Percentiles rank a stretch among this genome's conserved stretches.
phyloP scores from a whole-genome alignment of 2,113 vertebrate species.

The Enhydra lutris region DNA sequence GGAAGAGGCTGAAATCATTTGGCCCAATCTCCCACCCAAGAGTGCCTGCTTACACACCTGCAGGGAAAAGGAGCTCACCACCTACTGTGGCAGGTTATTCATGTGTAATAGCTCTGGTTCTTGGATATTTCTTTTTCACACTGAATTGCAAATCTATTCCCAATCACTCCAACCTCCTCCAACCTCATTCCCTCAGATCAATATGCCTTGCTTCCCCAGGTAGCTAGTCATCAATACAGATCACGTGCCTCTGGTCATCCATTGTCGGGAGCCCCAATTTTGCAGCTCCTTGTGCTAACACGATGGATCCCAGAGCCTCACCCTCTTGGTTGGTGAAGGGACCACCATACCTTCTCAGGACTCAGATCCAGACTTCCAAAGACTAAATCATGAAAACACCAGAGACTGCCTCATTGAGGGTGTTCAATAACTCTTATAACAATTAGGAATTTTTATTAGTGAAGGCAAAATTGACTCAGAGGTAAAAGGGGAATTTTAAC shows the following conservation, averaged over 20 bases:
- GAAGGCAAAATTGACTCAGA: slow-evolving; percentile 55
- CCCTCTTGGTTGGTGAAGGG: background rate
- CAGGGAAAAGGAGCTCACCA: background rate
- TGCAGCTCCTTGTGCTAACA: background rate
- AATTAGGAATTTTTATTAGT: slow-evolving; percentile 52
- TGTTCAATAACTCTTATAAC: background rate
- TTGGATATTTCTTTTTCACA: background rate
- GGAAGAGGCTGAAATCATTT: background rate
- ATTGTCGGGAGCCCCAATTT: background rate
- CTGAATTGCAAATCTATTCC: background rate
- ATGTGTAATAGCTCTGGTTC: background rate
- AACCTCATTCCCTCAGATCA: background rate
- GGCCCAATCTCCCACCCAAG: background rate
- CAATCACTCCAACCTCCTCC: background rate
- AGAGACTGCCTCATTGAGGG: background rate
- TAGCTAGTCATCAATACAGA: background rate
- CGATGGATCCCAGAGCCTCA: background rate
- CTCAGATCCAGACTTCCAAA: background rate
- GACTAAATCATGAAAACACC: background rate
- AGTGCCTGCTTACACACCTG: background rate
- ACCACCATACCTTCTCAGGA: background rate
- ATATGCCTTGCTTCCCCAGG: background rate
- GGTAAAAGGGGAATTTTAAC: slow-evolving; percentile 48
- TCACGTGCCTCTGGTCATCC: fast-evolving
- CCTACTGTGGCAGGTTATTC: background rate